Base-by-base conservation (phyloP, 2,888 invertebrate species). In the Cerceris rybyensis region DNA sequence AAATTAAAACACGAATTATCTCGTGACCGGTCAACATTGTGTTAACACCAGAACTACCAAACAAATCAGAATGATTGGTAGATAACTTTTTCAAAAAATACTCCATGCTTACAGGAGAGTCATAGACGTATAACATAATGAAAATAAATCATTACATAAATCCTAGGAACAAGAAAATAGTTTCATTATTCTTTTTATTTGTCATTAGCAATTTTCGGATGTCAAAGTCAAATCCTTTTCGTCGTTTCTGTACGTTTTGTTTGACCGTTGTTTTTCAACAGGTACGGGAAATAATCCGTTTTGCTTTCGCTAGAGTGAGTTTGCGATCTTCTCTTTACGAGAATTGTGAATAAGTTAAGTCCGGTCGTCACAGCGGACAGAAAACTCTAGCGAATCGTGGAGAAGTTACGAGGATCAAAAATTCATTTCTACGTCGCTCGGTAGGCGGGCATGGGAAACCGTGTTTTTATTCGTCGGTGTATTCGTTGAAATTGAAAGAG, bases 291-390 rank as follows among this genome's bases (percentile, higher is more conserved):
- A 55, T 11, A 52, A 42, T 16, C 17, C 46, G 16, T 49, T 9
- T 55, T 46, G 43, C 54, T 67, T 43, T 60, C 42, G 58, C 55
- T 14, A 13, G 42, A 42, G 55, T 54, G 67, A 82, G 71, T 86
- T 87, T 87, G 87, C 82, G 86, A 82, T 73, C 70, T 41, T 60
- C 61, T 64, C 71, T 88, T 87, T 86, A 87, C 64, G 82, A 87
- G 70, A 54, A 57, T 74, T 77, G 86, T 86, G 86, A 87, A 86
- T 86, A 86, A 86, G 78, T 86, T 83, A 85, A 69, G 70, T 28
- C 16, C 63, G 84, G 81, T 83, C 81, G 75, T 74, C 66, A 46
- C 61, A 42, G 42, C 68, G 65, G 63, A 67, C 74, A 54, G 74
- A 71, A 75, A 68, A 50, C 50, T 46, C 49, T 28, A 42, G 60